Conservation (phyloP, 1,140 invertebrate species). For the Monochamus saltuarius region DNA sequence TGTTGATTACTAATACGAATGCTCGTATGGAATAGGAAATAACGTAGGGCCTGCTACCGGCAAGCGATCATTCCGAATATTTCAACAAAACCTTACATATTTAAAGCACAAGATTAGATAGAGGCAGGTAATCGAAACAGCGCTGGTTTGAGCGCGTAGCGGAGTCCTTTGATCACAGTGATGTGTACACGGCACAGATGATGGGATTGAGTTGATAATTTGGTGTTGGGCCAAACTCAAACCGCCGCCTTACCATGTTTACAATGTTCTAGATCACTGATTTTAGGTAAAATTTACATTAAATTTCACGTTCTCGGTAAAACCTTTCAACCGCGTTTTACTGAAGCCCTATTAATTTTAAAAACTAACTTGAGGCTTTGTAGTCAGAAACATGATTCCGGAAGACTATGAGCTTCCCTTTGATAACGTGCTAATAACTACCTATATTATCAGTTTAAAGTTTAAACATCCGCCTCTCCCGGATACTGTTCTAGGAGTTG, state of each 20-base stretch:
- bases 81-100: conserved; percentile 13
- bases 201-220: conserved; percentile 48
- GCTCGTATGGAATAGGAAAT: no score
- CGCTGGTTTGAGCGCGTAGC: conserved; percentile 25
- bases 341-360: no score
- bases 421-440: no score
- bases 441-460: no score
- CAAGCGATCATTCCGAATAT: neutral
- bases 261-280: conserved; percentile 48
- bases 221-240: conserved; percentile 41
- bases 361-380: no score
- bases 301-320: conserved; percentile 26
- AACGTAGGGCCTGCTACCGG: no score
- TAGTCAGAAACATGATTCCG: no score
- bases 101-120: conserved; percentile 18
- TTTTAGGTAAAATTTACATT: conserved; percentile 42
- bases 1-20: no score
- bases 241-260: conserved; percentile 44
- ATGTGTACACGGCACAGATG: conserved; percentile 42
- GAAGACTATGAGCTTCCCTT: no score
- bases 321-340: conserved; percentile 11
- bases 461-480: no score
- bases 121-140: conserved; percentile 21
- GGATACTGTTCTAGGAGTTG: no score
- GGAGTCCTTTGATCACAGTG: conserved; percentile 40